These are phyloP conservation scores for Amblyopsis hoosieri DNA, from an alignment of 2,797 vertebrate genomes.

Conservation along the genomic window DNA sequence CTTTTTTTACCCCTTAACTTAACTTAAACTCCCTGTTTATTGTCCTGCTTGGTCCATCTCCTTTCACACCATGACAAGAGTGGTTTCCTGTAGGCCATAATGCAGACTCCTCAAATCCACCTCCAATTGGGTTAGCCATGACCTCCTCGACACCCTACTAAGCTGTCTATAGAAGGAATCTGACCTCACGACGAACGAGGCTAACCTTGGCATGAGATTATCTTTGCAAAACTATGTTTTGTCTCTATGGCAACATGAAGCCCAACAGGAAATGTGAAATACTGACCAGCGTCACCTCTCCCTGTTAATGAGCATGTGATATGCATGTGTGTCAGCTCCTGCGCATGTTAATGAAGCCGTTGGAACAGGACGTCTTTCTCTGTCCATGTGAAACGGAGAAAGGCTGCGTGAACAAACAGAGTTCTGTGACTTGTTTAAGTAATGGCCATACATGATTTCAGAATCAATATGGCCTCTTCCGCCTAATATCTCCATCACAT, in stretches of 20 bases:
- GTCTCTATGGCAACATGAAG: slow-evolving; percentile 46
- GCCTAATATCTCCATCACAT: no score
- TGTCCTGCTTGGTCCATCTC: slow-evolving; percentile 71
- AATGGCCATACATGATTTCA: slow-evolving; percentile 33
- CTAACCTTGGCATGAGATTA: slow-evolving; percentile 38
- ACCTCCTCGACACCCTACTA: slow-evolving; percentile 29
- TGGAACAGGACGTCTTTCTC: slow-evolving; percentile 32
- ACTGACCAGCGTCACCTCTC: slow-evolving; percentile 53
- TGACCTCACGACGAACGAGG: slow-evolving; percentile 45
- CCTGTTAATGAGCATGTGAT: slow-evolving; percentile 59
- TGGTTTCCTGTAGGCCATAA: slow-evolving; percentile 74
- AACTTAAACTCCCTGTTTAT: slow-evolving; percentile 63
- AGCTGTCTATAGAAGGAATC: slow-evolving; percentile 30
- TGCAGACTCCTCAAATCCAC: slow-evolving; percentile 71
- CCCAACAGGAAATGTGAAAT: slow-evolving; percentile 66
- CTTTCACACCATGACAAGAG: slow-evolving; percentile 63
- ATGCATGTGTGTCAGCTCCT: slow-evolving; percentile 58
- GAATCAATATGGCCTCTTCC: no score
- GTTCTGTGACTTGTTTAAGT: slow-evolving; percentile 59
- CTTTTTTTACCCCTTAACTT: slow-evolving; percentile 33
- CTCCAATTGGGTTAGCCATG: slow-evolving; percentile 35
- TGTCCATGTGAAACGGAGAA: slow-evolving; percentile 36
- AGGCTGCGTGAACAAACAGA: slow-evolving; percentile 45
- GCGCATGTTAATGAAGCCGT: slow-evolving; percentile 55
- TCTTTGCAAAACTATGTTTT: slow-evolving; percentile 41